Conservation (phyloP, 2,888 invertebrate genomes). For the Nemotelus nigrinus region DNA sequence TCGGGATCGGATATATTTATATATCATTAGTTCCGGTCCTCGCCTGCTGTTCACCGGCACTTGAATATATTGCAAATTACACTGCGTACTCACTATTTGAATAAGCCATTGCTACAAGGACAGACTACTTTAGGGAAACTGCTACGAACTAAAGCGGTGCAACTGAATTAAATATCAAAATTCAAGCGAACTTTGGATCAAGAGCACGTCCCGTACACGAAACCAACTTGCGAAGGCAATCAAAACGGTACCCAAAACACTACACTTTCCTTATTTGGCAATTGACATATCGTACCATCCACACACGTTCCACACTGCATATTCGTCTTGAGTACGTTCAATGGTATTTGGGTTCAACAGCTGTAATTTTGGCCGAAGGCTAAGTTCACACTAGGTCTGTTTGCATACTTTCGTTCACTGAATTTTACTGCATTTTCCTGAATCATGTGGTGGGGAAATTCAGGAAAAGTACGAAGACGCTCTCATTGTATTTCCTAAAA, state of each 20-base stretch:
- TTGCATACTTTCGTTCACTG: too few species aligned
- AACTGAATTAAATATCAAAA: not conserved
- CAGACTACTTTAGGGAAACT: constrained; percentile 11
- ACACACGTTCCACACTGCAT: constrained; percentile 22
- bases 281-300: constrained; percentile 8
- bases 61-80: constrained; percentile 29
- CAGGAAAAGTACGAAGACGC: too few species aligned
- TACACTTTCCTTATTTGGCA: constrained; percentile 49
- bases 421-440: too few species aligned
- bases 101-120: constrained; percentile 43
- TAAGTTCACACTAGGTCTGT: too few species aligned
- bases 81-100: constrained; percentile 45
- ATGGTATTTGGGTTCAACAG: not conserved
- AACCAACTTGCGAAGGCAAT: constrained; percentile 34
- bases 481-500: too few species aligned
- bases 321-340: not conserved
- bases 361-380: too few species aligned
- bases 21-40: not conserved
- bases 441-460: too few species aligned
- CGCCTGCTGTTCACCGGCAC: constrained; percentile 43
- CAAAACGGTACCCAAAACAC: constrained; percentile 46
- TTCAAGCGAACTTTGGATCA: constrained; percentile 5
- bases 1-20: not conserved
- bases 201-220: constrained; percentile 17
- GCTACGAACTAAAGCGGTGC: constrained; percentile 11